These are phyloP conservation scores for Plemyria rubiginata DNA, from an alignment of 2,888 invertebrate genomes.

Conservation along the genomic window DNA sequence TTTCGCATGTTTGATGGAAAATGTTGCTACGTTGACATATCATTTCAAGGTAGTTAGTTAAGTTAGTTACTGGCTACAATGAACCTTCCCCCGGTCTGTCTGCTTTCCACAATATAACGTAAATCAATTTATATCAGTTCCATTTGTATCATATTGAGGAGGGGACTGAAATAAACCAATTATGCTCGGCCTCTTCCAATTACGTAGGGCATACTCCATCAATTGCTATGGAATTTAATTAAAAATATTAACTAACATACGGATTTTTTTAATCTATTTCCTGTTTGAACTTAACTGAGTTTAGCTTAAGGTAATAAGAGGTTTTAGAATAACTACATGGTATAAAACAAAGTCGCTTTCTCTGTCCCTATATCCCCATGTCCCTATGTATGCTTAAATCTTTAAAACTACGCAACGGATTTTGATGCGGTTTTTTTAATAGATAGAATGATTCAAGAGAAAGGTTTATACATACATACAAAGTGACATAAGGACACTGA, in stretches of 20 bases:
- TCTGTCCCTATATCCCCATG: no score
- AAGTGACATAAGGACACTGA: no score
- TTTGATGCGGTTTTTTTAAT: no score
- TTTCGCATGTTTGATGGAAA: not conserved
- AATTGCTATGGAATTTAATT: constrained; percentile 21
- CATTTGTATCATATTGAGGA: constrained; percentile 31
- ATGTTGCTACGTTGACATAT: not conserved
- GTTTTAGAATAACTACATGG: not conserved
- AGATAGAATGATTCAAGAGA: no score
- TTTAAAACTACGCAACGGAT: no score
- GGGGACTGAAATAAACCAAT: constrained; percentile 36
- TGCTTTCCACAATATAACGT: constrained; percentile 27
- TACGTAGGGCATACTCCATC: constrained; percentile 20
- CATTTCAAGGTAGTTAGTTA: no score
- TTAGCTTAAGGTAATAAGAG: not conserved
- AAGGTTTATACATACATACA: no score
- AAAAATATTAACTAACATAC: constrained; percentile 21
- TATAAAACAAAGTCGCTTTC: no score
- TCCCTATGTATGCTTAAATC: no score
- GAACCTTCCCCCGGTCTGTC: constrained; percentile 27
- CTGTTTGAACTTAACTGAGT: not conserved
- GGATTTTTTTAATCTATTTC: constrained; percentile 9
- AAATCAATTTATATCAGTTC: constrained; percentile 35
- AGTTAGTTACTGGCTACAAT: constrained; percentile 6
- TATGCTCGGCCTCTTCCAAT: constrained; percentile 31